Evolutionary conservation across 2,888 invertebrate genomes (phyloP).

Genomic region (Aleiodes testaceus): DNA sequence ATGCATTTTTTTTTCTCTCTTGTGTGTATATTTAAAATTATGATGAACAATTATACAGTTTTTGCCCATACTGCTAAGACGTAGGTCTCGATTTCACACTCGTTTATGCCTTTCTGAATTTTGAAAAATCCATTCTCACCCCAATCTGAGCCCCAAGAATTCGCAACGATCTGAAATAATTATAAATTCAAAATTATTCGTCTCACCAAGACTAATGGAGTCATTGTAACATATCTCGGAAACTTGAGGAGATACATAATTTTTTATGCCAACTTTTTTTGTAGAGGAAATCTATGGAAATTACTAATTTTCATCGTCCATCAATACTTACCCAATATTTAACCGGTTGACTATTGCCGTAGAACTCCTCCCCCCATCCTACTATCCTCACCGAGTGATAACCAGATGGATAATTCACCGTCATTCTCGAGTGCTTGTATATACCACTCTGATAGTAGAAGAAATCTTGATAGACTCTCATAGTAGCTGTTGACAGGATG

Average conservation of each 20-base stretch:
- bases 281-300: conserved; percentile 23
- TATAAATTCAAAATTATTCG: neutral
- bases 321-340: conserved; percentile 87
- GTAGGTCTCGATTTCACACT: conserved; percentile 92
- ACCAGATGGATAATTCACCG: conserved; percentile 75
- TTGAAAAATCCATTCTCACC: conserved; percentile 94
- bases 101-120: conserved; percentile 87
- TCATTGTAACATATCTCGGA: no score
- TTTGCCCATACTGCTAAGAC: conserved; percentile 87
- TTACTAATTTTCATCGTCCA: neutral
- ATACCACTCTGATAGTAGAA: conserved; percentile 91
- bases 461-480: conserved; percentile 93
- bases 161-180: conserved; percentile 85
- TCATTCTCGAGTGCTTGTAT: conserved; percentile 80
- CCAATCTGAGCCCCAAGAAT: conserved; percentile 95
- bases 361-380: conserved; percentile 90
- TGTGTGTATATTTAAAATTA: neutral
- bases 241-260: no score
- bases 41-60: conserved; percentile 66
- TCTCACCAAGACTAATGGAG: no score
- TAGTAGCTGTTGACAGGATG: conserved; percentile 79
- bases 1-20: conserved; percentile 51
- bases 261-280: neutral
- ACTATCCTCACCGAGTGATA: conserved; percentile 93
- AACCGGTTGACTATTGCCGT: conserved; percentile 74